Base-by-base conservation (phyloP, 2,797 vertebrate species). In the Liparis tanakae region DNA sequence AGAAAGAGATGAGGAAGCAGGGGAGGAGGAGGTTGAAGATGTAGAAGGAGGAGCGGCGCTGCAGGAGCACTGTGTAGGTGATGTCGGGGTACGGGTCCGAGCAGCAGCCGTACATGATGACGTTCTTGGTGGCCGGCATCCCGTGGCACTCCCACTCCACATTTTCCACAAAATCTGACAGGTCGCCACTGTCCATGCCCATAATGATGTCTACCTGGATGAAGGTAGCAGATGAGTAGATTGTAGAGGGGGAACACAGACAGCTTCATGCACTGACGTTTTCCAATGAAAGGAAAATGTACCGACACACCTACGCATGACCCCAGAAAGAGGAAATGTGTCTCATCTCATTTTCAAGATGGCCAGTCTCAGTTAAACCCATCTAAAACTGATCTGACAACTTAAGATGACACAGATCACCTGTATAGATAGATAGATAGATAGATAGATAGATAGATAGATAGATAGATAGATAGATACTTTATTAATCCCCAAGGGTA, bases 101-200 rank as follows among this genome's bases (percentile, higher is more conserved):
- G 91, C 98, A 99, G 82, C 98, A 99, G 82, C 98, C 98, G 0
- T 99, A 99, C 86, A 96, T 98, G 88, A 98, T 97, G 71, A 99
- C 94, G 0, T 97, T 99, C 93, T 95, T 99, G 59, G 96, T 94
- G 3, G 98, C 97, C 0, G 97, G 98, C 98, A 99, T 99, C 54
- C 97, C 98, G 0, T 92, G 96, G 72, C 97, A 96, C 79, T 98
- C 96, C 98, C 98, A 99, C 85, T 99, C 98, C 81, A 99, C 98
- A 1, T 99, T 98, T 89, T 98, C 97, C 25, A 99, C 90, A 61
- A 99, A 98, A 91, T 99, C 97, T 0, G 98, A 98, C 67, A 99
- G 95, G 78, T 99, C 98, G 0, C 97, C 98, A 0, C 95, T 97
- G 85, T 96, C 95, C 93, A 97, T 95, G 53, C 90, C 95, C 76